Percentiles rank a stretch among this genome's conserved stretches.
Evolutionary conservation across 2,888 invertebrate species (phyloP).

Genomic region (Agriopis leucophaearia): DNA sequence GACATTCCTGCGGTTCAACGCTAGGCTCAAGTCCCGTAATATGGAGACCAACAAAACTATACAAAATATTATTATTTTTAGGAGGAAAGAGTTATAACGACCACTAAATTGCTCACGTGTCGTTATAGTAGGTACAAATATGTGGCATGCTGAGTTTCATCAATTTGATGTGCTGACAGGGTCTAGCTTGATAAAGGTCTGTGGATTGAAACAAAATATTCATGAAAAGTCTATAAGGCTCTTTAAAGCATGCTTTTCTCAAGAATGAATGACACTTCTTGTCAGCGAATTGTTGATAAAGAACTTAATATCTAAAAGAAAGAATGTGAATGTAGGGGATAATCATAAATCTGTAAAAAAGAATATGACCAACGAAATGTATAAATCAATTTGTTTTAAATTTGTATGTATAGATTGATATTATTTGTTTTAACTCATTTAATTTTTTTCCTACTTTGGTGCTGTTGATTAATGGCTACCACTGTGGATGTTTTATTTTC

Average conservation of each 20-base stretch:
- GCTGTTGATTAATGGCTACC: background rate
- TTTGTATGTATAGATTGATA: slow-evolving; percentile 17
- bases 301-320: background rate
- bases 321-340: background rate
- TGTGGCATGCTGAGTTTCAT: too few relatives aligned
- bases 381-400: slow-evolving; percentile 3
- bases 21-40: too few relatives aligned
- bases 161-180: too few relatives aligned
- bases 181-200: too few relatives aligned
- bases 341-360: background rate
- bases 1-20: too few relatives aligned
- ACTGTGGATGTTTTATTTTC: background rate
- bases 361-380: slow-evolving; percentile 42
- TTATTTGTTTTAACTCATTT: slow-evolving; percentile 5
- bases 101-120: too few relatives aligned
- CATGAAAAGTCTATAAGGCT: too few relatives aligned
- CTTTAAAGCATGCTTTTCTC: background rate
- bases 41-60: too few relatives aligned
- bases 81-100: too few relatives aligned
- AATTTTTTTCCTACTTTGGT: slow-evolving; percentile 14
- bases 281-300: background rate
- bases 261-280: background rate
- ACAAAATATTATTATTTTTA: too few relatives aligned
- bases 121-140: too few relatives aligned
- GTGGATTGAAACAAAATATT: too few relatives aligned